Percentiles rank a stretch among this genome's conserved stretches.
Evolutionary conservation across 2,888 invertebrate species (phyloP).

Genomic region (Drosophila robusta): DNA sequence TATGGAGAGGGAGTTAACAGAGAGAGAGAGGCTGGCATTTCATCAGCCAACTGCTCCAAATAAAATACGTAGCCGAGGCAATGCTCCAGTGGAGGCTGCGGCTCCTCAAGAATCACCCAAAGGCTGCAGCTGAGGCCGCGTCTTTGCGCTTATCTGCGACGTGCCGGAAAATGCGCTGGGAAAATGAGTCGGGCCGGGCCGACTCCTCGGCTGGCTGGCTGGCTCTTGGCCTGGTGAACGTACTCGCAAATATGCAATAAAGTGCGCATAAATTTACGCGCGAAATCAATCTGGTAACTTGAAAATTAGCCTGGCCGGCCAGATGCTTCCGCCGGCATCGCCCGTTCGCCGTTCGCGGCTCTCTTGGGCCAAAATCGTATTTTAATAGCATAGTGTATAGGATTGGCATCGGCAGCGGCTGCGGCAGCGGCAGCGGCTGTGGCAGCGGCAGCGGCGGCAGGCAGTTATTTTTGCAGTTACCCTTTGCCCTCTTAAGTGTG

Average conservation of each 20-base stretch:
- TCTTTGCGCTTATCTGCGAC: constrained; percentile 60
- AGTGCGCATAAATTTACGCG: constrained; percentile 77
- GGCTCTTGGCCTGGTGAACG: constrained; percentile 44
- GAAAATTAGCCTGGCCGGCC: constrained; percentile 57
- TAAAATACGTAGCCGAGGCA: constrained; percentile 62
- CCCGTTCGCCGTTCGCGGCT: too few species aligned
- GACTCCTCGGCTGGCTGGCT: background rate
- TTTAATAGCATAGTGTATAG: constrained; percentile 59
- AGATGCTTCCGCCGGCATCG: background rate
- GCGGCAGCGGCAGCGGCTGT: constrained; percentile 7
- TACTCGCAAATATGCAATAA: constrained; percentile 67
- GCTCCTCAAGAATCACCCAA: background rate
- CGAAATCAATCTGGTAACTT: constrained; percentile 77
- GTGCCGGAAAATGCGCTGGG: constrained; percentile 70
- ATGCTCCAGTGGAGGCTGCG: background rate
- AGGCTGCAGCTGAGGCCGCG: constrained; percentile 3
- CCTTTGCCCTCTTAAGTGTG: constrained; percentile 81
- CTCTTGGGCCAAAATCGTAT: constrained; percentile 52
- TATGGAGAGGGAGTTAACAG: background rate
- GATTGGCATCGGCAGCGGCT: constrained; percentile 11
- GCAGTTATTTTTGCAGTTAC: constrained; percentile 63
- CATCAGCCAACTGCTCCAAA: constrained; percentile 75
- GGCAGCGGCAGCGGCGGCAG: constrained; percentile 24
- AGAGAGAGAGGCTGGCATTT: constrained; percentile 46
- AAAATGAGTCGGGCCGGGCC: constrained; percentile 52